Conservation (phyloP, 2,888 invertebrate genomes). For the Labia minor region DNA sequence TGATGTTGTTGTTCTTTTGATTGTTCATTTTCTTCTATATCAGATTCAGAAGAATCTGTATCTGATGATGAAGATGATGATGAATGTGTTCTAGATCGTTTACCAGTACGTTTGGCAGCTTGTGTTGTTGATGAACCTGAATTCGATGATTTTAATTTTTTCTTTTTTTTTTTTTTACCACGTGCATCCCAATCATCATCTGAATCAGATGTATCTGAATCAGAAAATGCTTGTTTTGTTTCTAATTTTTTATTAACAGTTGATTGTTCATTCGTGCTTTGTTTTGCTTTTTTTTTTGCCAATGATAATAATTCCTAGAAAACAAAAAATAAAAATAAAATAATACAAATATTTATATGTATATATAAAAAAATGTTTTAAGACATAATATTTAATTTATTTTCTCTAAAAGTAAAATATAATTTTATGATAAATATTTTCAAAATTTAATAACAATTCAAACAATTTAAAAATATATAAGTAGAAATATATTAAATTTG, state of each 20-base stretch:
- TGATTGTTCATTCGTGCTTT: slow-evolving; percentile 30
- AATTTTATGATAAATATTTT: no score
- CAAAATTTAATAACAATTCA: no score
- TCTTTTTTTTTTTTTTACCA: slow-evolving; percentile 35
- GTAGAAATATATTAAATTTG: background rate
- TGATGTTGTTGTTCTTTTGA: slow-evolving; percentile 53
- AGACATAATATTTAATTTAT: no score
- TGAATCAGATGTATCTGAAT: slow-evolving; percentile 43
- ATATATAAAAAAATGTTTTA: no score
- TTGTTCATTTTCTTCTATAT: slow-evolving; percentile 53
- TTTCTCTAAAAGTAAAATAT: no score
- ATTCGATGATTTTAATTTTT: slow-evolving; percentile 36
- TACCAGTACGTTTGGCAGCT: slow-evolving; percentile 36
- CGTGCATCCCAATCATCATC: slow-evolving; percentile 42
- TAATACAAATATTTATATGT: no score
- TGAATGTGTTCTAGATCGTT: slow-evolving; percentile 30
- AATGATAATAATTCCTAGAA: slow-evolving; percentile 67
- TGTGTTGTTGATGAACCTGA: slow-evolving; percentile 19
- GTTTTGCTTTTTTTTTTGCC: slow-evolving; percentile 61
- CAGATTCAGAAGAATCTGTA: slow-evolving; percentile 35
- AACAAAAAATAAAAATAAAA: slow-evolving; percentile 22
- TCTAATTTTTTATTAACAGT: slow-evolving; percentile 24
- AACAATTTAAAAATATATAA: no score
- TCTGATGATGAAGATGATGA: slow-evolving; percentile 33
- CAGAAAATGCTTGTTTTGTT: slow-evolving; percentile 29